These are phyloP conservation scores for Spicauda simplicius DNA, from an alignment of 2,888 invertebrate species.

Conservation along the genomic window DNA sequence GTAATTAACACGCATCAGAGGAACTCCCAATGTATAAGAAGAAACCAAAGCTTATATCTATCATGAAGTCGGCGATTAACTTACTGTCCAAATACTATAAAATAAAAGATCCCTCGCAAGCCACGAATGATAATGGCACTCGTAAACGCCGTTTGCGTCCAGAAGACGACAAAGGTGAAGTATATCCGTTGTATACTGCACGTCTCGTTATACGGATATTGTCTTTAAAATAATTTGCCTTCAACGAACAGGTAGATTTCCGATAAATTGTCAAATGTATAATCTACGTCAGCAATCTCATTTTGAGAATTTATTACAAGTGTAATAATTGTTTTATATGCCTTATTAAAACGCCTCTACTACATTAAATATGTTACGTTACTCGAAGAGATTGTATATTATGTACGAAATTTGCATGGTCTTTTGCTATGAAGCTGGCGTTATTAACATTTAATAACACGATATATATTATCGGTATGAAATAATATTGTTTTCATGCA, in stretches of 20 bases:
- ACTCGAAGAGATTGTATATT: too few relatives aligned
- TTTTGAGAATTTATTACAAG: too few relatives aligned
- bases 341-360: too few relatives aligned
- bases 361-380: too few relatives aligned
- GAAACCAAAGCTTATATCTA: background rate
- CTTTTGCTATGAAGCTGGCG: too few relatives aligned
- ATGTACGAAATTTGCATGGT: too few relatives aligned
- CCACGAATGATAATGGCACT: background rate
- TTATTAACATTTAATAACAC: too few relatives aligned
- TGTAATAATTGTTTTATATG: too few relatives aligned
- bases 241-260: background rate
- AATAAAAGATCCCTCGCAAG: background rate
- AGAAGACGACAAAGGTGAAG: slow-evolving; percentile 3
- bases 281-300: too few relatives aligned
- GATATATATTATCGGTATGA: too few relatives aligned
- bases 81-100: background rate
- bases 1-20: slow-evolving; percentile 7
- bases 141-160: background rate
- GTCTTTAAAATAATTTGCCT: background rate
- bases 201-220: background rate
- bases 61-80: background rate
- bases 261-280: background rate
- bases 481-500: too few relatives aligned
- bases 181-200: background rate
- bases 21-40: background rate